Base-by-base conservation (phyloP, 2,113 vertebrate species). In the Aegotheles bennettii region DNA sequence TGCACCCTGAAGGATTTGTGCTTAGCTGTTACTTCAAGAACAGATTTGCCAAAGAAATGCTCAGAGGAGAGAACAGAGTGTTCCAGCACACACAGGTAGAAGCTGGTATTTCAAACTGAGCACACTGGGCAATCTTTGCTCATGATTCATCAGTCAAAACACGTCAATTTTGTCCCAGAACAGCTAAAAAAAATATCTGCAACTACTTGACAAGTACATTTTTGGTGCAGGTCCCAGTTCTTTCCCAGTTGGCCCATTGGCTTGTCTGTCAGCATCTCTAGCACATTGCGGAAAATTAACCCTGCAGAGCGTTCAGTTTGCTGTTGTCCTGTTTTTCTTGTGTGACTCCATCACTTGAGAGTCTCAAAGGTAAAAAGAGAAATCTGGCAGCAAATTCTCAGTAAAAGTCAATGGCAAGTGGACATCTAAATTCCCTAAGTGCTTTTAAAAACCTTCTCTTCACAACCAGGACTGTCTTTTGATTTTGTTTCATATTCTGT, bases 101-200 rank as follows among this genome's bases (percentile, higher is more conserved):
- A 95, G 94, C 93, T 94, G 94, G 95, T 95, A 97, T 96, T 95
- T 97, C 94, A 96, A 86, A 96, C 93, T 69, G 94, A 96, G 90
- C 94, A 89, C 95, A 95, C 94, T 97, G 96, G 95, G 95, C 93
- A 96, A 96, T 94, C 96, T 96, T 94, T 97, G 90, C 93, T 96
- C 93, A 96, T 96, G 93, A 96, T 95, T 97, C 94, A 97, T 96
- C 95, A 97, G 95, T 97, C 94, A 97, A 97, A 96, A 96, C 96
- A 94, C 77, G n/a, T 97, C 93, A 96, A 96, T 97, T 96, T 96
- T 94, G 96, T 95, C 94, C 86, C 88, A 96, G 94, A 96, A 90
- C 86, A 94, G 92, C 94, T 97, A 94, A 95, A 97, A 96, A 95
- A 71, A 97, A 97, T 92, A 89, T 88, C 94, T 96, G 94, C 95